phyloP scores from a whole-genome alignment of 2,797 vertebrate species.

The Heliangelus exortis region DNA sequence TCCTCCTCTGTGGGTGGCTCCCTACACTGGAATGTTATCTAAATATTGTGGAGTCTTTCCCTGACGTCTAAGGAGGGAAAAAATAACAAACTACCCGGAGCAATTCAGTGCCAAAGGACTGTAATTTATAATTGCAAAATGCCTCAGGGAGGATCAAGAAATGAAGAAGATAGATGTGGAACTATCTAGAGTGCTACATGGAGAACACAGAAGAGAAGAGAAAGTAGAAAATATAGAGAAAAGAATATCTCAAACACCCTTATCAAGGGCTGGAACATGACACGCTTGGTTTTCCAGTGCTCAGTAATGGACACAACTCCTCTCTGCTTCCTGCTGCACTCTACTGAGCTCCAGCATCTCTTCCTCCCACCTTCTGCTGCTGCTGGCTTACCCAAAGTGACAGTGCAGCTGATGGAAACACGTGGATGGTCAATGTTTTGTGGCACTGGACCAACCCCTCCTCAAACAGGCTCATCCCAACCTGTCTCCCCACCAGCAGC shows the following conservation, averaged over 20 bases:
- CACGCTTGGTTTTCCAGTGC: not conserved
- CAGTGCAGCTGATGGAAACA: not conserved
- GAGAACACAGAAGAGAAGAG: not conserved
- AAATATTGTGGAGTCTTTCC: not conserved
- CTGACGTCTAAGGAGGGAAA: not conserved
- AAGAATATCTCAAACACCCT: not conserved
- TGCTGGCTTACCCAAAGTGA: not conserved
- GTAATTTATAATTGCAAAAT: not conserved
- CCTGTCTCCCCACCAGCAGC: not conserved
- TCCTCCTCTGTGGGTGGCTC: not conserved
- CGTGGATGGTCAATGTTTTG: not conserved
- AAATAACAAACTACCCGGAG: not conserved
- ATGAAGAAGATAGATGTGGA: not conserved
- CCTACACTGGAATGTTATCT: not conserved
- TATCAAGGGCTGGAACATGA: not conserved
- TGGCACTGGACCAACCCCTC: not conserved
- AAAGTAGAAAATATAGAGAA: not conserved
- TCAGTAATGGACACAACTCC: not conserved
- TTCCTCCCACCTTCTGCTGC: not conserved
- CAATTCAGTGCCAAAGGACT: not conserved
- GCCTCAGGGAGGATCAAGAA: not conserved
- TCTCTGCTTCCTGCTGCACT: no score
- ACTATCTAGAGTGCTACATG: not conserved
- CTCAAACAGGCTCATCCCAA: not conserved
- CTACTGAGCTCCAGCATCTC: not conserved